These are phyloP conservation scores for Elegia similella DNA, from an alignment of 2,888 invertebrate genomes.

Conservation along the genomic window DNA sequence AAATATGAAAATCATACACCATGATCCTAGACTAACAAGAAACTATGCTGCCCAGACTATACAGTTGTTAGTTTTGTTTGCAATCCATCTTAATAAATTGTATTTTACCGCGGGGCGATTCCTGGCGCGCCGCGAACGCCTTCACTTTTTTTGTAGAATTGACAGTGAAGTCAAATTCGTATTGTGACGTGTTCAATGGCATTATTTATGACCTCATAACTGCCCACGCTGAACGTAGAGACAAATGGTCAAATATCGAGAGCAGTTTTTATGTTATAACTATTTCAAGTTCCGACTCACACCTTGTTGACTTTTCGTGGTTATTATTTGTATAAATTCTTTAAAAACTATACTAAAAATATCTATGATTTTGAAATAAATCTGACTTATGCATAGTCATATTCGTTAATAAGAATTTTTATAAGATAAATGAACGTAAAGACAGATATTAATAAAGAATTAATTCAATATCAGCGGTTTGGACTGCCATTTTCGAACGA, in stretches of 20 bases:
- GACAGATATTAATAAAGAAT: no score
- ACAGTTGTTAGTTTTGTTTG: slow-evolving; percentile 19
- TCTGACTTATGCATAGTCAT: no score
- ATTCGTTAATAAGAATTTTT: no score
- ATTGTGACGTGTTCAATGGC: slow-evolving; percentile 12
- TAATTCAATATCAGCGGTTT: no score
- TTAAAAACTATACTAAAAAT: no score
- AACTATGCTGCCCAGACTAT: slow-evolving; percentile 9
- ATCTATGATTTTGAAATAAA: no score
- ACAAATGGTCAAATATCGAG: background rate
- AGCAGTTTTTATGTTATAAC: background rate
- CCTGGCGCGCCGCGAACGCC: background rate
- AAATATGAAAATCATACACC: background rate
- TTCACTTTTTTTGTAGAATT: slow-evolving; percentile 4
- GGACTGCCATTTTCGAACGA: no score
- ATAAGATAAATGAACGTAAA: no score
- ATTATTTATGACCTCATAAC: slow-evolving; percentile 11
- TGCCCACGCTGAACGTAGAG: slow-evolving; percentile 2
- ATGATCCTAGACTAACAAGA: background rate
- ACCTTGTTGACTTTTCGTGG: no score
- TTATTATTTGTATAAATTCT: no score
- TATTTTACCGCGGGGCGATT: slow-evolving; percentile 16
- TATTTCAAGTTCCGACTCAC: background rate
- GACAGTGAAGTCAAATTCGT: slow-evolving; percentile 14
- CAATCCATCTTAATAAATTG: slow-evolving; percentile 20